These are phyloP conservation scores for Neodon shergylaensis DNA, from an alignment of 2,113 vertebrate genomes.

Conservation along the genomic window DNA sequence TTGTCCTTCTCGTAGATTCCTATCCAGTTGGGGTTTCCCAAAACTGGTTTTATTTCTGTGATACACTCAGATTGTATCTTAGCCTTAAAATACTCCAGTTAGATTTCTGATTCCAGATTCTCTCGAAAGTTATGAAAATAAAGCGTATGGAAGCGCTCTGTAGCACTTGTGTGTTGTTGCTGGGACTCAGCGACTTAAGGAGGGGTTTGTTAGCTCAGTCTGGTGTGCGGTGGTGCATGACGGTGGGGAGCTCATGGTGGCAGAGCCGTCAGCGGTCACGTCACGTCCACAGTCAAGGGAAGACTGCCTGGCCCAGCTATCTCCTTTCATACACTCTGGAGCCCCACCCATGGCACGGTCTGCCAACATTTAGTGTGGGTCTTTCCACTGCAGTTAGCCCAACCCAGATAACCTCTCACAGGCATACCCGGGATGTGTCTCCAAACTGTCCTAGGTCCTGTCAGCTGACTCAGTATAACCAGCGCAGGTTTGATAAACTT, in stretches of 20 bases:
- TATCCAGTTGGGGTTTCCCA: neutral
- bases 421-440: neutral
- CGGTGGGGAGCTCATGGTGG: too few relatives aligned
- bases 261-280: neutral
- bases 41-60: neutral
- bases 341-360: neutral
- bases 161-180: neutral
- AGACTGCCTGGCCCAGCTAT: neutral
- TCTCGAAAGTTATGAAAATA: neutral
- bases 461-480: neutral
- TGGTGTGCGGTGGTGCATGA: fast-evolving
- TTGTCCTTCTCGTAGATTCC: too few relatives aligned
- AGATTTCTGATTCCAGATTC: neutral
- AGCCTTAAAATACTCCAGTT: neutral
- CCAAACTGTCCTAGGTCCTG: neutral
- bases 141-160: neutral
- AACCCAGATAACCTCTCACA: too few relatives aligned
- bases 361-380: neutral
- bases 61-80: neutral
- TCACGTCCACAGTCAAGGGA: too few relatives aligned
- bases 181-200: neutral
- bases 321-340: neutral
- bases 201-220: too few relatives aligned
- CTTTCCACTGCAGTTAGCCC: too few relatives aligned
- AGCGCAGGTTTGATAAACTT: neutral